Conservation (phyloP, 2,888 invertebrate species). For the Ectobius pallidus region DNA sequence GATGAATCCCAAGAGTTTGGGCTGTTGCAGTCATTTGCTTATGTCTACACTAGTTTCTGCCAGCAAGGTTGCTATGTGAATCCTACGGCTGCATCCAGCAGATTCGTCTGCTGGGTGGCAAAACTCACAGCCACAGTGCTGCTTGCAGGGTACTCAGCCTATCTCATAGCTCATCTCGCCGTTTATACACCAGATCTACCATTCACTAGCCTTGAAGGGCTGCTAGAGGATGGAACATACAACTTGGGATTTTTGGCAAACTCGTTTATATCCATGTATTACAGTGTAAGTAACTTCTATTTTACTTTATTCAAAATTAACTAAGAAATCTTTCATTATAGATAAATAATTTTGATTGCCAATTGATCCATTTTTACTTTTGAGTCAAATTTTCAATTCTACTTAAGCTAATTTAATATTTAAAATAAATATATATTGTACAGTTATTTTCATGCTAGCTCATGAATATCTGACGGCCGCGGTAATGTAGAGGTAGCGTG, state of each 20-base stretch:
- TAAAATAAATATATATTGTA: neutral
- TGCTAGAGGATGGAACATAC: neutral
- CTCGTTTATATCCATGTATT: neutral
- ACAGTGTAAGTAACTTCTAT: neutral
- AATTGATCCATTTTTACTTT: neutral
- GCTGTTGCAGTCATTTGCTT: neutral
- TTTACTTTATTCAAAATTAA: neutral
- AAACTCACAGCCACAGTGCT: conserved; percentile 1
- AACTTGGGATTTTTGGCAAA: neutral
- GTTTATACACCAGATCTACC: neutral
- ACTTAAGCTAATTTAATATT: neutral
- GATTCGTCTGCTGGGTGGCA: neutral
- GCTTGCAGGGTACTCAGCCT: neutral
- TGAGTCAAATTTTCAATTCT: neutral
- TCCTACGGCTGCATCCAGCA: neutral
- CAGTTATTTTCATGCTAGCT: neutral
- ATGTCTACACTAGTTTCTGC: neutral
- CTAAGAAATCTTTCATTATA: neutral
- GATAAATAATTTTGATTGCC: neutral
- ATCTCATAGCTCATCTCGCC: neutral
- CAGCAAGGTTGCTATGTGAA: neutral
- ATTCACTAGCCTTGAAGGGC: neutral
- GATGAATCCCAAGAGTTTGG: neutral
- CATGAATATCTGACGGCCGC: neutral
- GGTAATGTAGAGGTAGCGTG: no score